These are phyloP conservation scores for Limnothrissa miodon DNA, from an alignment of 2,113 vertebrate genomes.

Conservation along the genomic window DNA sequence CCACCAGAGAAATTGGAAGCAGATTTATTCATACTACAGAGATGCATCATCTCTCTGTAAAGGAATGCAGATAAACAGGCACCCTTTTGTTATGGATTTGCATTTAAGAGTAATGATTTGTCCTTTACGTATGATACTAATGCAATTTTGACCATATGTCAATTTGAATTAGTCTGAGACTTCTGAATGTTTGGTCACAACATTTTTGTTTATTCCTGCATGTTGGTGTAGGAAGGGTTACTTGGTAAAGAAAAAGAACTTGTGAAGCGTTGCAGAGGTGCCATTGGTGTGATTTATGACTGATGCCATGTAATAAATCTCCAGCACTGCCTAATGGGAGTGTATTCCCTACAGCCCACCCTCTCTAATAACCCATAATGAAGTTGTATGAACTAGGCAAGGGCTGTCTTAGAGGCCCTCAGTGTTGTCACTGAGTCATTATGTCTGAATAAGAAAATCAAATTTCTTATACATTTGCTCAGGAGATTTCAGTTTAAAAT, in stretches of 20 bases:
- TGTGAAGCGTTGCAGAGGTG: not conserved
- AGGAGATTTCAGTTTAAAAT: too few species aligned
- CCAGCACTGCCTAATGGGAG: conserved; percentile 17
- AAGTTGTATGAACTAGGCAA: not conserved
- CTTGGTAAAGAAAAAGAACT: not conserved
- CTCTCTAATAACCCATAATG: conserved; percentile 18
- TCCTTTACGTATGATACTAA: not conserved
- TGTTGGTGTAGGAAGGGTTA: not conserved
- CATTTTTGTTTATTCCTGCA: not conserved
- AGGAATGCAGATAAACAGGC: not conserved
- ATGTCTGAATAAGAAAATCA: too few species aligned
- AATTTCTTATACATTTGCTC: too few species aligned
- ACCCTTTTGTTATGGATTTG: not conserved
- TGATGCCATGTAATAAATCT: conserved; percentile 15
- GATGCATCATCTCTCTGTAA: not conserved
- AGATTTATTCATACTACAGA: not conserved
- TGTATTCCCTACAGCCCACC: not conserved
- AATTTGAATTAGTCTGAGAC: not conserved
- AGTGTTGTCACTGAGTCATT: not conserved
- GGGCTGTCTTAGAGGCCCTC: conserved; percentile 9
- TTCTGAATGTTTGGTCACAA: not conserved
- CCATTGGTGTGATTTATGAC: conserved; percentile 18
- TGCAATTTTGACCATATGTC: not conserved
- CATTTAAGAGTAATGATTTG: not conserved
- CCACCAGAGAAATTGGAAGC: not conserved